phyloP scores from a whole-genome alignment of 2,797 vertebrate species.

The Kryptopterus vitreolus region DNA sequence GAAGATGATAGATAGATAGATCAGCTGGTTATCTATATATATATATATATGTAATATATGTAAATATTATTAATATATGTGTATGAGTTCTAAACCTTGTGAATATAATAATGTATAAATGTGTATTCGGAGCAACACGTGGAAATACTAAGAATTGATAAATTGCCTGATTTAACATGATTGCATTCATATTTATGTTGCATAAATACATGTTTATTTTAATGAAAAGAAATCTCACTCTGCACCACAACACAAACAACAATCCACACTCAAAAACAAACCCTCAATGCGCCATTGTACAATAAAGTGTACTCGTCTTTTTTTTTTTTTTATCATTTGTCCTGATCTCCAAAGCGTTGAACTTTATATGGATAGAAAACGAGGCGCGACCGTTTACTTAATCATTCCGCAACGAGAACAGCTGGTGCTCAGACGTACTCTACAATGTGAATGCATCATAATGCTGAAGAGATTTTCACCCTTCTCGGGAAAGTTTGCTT shows the following conservation, averaged over 20 bases:
- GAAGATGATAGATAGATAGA: no score
- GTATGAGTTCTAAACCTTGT: no score
- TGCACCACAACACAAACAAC: neutral
- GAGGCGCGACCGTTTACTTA: slow-evolving; percentile 32
- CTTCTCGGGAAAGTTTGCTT: slow-evolving; percentile 39
- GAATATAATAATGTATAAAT: no score
- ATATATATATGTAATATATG: no score
- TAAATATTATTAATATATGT: no score
- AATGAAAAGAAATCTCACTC: no score
- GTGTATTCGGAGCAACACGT: no score
- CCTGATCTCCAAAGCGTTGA: neutral
- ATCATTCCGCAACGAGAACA: slow-evolving; percentile 50
- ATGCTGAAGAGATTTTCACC: slow-evolving; percentile 40
- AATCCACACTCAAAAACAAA: neutral
- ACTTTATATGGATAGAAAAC: slow-evolving; percentile 32
- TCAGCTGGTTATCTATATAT: no score
- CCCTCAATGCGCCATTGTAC: neutral
- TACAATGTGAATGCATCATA: slow-evolving; percentile 49
- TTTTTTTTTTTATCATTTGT: neutral
- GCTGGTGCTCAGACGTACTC: slow-evolving; percentile 58
- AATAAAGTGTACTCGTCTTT: neutral
- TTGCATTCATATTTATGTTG: no score
- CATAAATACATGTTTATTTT: no score
- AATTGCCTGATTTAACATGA: no score
- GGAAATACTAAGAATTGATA: no score